Conservation (phyloP, 2,113 vertebrate genomes). For the Esox niger region DNA sequence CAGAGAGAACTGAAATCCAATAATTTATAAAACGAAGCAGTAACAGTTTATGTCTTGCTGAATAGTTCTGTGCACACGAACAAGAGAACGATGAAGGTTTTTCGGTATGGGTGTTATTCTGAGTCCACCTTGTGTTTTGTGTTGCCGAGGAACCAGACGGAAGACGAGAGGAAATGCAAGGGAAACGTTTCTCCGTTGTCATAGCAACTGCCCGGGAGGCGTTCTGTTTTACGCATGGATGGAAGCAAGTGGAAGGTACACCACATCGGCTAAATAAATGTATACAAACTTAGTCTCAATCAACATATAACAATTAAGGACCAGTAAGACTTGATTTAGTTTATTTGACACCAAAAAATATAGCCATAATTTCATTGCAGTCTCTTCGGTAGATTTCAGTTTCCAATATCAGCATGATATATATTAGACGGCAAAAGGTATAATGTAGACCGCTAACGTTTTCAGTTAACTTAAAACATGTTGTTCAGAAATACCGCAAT, state of each 20-base stretch:
- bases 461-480: too few species aligned
- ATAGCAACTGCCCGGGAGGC: constrained; percentile 50
- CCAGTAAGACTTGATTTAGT: too few species aligned
- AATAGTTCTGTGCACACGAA: constrained; percentile 8
- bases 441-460: too few species aligned
- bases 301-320: background rate
- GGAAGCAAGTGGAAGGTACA: constrained; percentile 10
- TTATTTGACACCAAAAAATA: too few species aligned
- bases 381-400: too few species aligned
- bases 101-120: constrained; percentile 46
- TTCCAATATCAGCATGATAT: too few species aligned
- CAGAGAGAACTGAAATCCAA: constrained; percentile 11
- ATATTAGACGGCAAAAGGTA: too few species aligned
- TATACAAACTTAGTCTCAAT: background rate
- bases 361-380: too few species aligned
- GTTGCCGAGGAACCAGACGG: constrained; percentile 58
- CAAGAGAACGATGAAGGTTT: constrained; percentile 15
- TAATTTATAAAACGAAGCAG: background rate
- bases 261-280: background rate
- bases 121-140: constrained; percentile 47
- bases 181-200: constrained; percentile 52
- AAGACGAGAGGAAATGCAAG: constrained; percentile 42
- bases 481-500: too few species aligned
- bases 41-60: background rate
- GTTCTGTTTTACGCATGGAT: constrained; percentile 25